Evolutionary conservation across 2,113 vertebrate genomes (phyloP), one percentile per base, ranked within the genome.

Genomic region (Genyomyrus donnyi): DNA sequence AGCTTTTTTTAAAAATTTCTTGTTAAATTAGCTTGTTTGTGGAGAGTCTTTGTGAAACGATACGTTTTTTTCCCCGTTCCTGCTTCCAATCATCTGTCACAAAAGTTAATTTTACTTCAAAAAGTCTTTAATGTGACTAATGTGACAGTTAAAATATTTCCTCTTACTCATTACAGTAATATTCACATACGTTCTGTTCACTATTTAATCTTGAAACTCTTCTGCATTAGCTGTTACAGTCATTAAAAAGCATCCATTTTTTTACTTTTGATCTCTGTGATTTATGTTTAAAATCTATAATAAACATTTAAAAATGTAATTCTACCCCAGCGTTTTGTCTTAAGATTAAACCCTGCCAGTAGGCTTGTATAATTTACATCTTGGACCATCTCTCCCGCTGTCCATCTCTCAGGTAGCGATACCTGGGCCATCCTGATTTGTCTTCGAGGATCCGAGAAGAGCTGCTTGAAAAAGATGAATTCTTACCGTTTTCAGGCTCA

Each of bases 381-480:
- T 27, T 31, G 62, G 3, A 13, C 89, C 9, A 31, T 7, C 52
- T 66, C 48, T 83, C 70, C 80, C 50, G 70, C 77, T 58, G 11
- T 80, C 50, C 24, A 15, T 31, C 31, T 48, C 58, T 93, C 88
- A 93, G 91, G 91, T 91, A 89, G 90, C 52, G 88, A 77, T 88
- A 90, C 95, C 86, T 98, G 97, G 98, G 96, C 96, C 93, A 92
- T 98, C 92, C 87, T 98, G 93, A 94, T 98, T 91, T 99, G 98
- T 93, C 95, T 98, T 35, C 95, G 94, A 90, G 92, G 92, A 6
- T 90, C 93, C 53, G 96, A 93, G 92, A 93, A 92, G 80, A 95
- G 94, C 88, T 98, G 98, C 90, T 92, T 97, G 91, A 93, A 95
- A 90, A 95, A 90, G 86, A 92, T 97, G 88, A 92, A 94, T 88